Evolutionary conservation across 2,888 invertebrate species (phyloP), one percentile per base, ranked within the genome.

Genomic region (Synanthedon andrenaeformis): DNA sequence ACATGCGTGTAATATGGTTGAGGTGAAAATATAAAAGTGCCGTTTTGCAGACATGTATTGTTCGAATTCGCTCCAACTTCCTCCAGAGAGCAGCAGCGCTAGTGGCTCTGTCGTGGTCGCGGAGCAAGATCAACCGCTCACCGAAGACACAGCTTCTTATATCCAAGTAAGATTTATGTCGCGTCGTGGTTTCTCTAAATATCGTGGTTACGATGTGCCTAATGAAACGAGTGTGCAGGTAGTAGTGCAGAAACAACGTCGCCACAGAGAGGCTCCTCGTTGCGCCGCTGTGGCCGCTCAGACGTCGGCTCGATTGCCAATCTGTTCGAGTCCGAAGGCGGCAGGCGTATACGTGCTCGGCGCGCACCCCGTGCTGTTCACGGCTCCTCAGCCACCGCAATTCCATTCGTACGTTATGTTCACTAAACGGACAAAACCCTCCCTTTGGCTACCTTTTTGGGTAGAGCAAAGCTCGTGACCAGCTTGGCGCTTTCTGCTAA

Each of bases 91-190:
- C 59, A 17, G 54, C 59, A 53, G 57, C 55, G 52, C 45, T 57
- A 53, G 57, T 55, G 53, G 45, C 42, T 35, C 57, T 14, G 52
- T 54, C 53, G 52, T 56, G 10, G 51, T 54, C 52, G 52, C 57
- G 10, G 52, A 53, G 41, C 56, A 4, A 12, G 41, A 17, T 13
- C 49, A 49, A 8, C 23, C 58, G 12, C 54, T 62, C 42, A 54
- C 52, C 49, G 68, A 66, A 52, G 63, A 62, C 45, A 63, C 67
- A 4, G 65, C 63, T 51, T 74, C 74, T n/a, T 74, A 65, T 56
- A 57, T 74, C 19, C 74, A 74, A 66, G 73, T 70, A 8, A 17
- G n/a, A 10, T 19, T 45, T 51, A 23, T 23, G 19, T 23, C 59
- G 65, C 69, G 66, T 69, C 42, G 35, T 10, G 8, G 8, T 35